A percentile compares a stretch with the other conserved stretches of the same genome.
Conservation (phyloP, 2,113 vertebrate species). For the Paracanthobrama guichenoti region DNA sequence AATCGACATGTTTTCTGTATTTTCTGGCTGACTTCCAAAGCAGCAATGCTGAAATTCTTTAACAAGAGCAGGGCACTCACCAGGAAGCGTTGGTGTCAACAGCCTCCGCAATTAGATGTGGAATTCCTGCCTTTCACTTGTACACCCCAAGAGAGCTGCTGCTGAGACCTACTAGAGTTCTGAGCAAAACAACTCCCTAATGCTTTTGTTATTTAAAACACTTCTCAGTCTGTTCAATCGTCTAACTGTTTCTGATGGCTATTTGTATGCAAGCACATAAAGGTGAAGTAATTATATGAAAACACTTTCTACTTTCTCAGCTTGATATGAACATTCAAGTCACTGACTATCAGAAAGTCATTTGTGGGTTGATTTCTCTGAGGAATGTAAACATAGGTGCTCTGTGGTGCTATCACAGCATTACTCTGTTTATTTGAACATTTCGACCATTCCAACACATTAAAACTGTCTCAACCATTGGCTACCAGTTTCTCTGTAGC, state of each 20-base stretch:
- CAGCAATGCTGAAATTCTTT: conserved; percentile 37
- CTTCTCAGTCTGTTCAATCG: neutral
- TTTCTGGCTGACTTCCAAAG: conserved; percentile 43
- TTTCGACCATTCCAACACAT: neutral
- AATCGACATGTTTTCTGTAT: neutral
- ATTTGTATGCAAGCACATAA: neutral
- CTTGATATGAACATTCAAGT: neutral
- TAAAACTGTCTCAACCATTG: neutral
- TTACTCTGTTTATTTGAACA: neutral
- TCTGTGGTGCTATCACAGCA: neutral
- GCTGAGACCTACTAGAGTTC: neutral
- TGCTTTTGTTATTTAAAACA: neutral
- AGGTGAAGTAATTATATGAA: neutral
- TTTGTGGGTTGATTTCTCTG: neutral
- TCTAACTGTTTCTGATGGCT: neutral
- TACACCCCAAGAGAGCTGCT: neutral
- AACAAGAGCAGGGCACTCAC: conserved; percentile 17
- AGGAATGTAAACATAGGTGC: neutral
- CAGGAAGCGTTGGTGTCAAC: conserved; percentile 37
- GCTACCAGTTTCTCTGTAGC: too few species aligned
- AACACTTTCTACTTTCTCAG: neutral
- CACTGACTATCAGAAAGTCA: neutral
- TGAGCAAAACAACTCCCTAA: conserved; percentile 9
- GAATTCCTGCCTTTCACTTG: conserved; percentile 32
- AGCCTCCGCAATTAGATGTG: conserved; percentile 42